A percentile compares a stretch with the other conserved stretches of the same genome.
These are phyloP conservation scores for Sinonovacula constricta DNA, from an alignment of 1,140 invertebrate genomes.

Conservation along the genomic window DNA sequence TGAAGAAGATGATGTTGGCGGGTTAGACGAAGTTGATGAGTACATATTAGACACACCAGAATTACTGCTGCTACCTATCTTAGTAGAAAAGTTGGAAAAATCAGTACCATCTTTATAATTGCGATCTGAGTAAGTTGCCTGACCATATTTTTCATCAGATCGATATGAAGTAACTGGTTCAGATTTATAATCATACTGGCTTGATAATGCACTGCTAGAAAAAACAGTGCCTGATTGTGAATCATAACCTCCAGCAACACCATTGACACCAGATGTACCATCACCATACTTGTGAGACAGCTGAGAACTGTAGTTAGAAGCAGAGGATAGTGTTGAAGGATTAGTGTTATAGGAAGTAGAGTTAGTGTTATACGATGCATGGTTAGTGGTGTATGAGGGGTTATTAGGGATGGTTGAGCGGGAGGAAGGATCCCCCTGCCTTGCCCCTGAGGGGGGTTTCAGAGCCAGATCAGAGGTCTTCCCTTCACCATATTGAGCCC, in stretches of 20 bases:
- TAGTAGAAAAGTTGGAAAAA: conserved; percentile 43
- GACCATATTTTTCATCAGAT: conserved; percentile 26
- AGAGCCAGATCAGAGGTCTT: too few relatives aligned
- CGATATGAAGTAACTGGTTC: conserved; percentile 20
- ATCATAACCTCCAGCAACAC: too few relatives aligned
- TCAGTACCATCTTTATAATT: conserved; percentile 44
- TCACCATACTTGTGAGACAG: too few relatives aligned
- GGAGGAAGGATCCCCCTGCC: background rate
- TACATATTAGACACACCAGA: conserved; percentile 5
- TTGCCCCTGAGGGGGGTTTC: conserved; percentile 8
- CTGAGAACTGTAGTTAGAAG: too few relatives aligned
- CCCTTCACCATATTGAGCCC: conserved; percentile 12
- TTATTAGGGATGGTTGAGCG: too few relatives aligned
- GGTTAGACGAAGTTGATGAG: conserved; percentile 31
- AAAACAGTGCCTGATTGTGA: too few relatives aligned
- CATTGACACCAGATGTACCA: too few relatives aligned
- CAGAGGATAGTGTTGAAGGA: too few relatives aligned
- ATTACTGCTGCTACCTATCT: conserved; percentile 32
- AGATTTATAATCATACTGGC: too few relatives aligned
- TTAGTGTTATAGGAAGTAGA: conserved; percentile 6
- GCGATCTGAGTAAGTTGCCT: conserved; percentile 9
- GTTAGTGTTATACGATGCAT: conserved; percentile 15
- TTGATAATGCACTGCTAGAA: too few relatives aligned
- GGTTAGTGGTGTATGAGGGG: background rate
- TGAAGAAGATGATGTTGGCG: conserved; percentile 18